Base-by-base conservation (phyloP, 2,888 invertebrate genomes). In the Pammene aurita region DNA sequence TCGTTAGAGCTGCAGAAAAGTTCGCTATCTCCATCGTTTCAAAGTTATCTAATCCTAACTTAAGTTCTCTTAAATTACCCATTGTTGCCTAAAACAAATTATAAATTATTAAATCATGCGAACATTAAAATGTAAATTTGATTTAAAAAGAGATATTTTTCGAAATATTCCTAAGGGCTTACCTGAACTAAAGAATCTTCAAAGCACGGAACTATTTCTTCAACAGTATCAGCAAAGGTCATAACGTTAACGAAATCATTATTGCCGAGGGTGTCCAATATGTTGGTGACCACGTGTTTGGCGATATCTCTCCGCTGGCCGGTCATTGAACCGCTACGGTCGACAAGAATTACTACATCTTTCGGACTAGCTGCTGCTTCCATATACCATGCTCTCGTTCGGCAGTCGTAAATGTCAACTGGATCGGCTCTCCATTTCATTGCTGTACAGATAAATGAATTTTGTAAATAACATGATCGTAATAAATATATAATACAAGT, bases 211-310 rank as follows among this genome's bases (percentile, higher is more conserved):
- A 98, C 97, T 54, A 97, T 94, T 80, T 95, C 95, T 76, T 96
- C 95, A 0, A 96, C 96, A 55, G 94, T 94, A 78, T 96, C 95
- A 75, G 97, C 96, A 93, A 99, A 99, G 83, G 96, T 96, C 90
- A 97, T 96, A 75, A 99, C 97, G 86, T 99, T 99, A 78, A 99
- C 98, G 92, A 97, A 99, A 89, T 99, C 99, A 88, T 99, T 98
- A 87, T 98, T 98, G 61, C 98, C 98, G 50, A 99, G 95, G 0
- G 99, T 99, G 80, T 99, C 98, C 75, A 99, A 93, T 75, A 99
- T 98, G 78, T 96, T 96, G 72, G 96, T 95, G 71, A 96, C 96
- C 52, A 96, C 96, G 84, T 96, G 96, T 85, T 95, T 94, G 65
- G 98, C 98, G 76, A 99, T 98, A 89, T 98, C 97, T 80, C 97